A percentile compares a stretch with the other conserved stretches of the same genome.
Conservation (phyloP, 1,140 invertebrate genomes). For the Anthonomus grandis region DNA sequence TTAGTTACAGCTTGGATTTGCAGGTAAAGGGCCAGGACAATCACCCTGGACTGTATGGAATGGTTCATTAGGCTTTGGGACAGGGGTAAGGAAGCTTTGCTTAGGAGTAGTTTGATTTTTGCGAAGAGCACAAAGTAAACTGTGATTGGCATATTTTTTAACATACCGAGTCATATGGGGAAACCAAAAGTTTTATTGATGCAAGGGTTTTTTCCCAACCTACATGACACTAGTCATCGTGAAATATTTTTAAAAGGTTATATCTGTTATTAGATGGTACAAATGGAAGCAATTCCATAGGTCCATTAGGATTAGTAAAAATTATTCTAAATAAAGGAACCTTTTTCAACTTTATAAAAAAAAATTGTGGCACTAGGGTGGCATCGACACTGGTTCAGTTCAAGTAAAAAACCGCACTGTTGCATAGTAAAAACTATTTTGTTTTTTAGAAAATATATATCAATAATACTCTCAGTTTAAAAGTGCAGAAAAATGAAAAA, state of each 20-base stretch:
- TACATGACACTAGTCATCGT: constrained; percentile 33
- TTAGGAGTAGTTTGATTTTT: constrained; percentile 16
- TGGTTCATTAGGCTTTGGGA: constrained; percentile 11
- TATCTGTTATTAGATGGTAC: constrained; percentile 30
- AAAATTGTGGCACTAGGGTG: too few species aligned
- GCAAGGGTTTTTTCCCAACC: constrained; percentile 39
- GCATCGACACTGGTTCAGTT: too few species aligned
- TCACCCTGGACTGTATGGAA: constrained; percentile 17
- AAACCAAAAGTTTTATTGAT: constrained; percentile 42
- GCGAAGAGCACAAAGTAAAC: constrained; percentile 34
- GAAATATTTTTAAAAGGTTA: constrained; percentile 32
- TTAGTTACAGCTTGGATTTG: not conserved
- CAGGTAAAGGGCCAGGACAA: constrained; percentile 1
- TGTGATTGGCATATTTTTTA: constrained; percentile 38
- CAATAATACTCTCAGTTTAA: too few species aligned
- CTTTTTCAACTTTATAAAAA: constrained; percentile 2
- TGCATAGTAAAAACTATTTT: too few species aligned
- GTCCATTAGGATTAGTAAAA: constrained; percentile 29
- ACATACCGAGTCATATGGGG: constrained; percentile 38
- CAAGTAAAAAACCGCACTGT: too few species aligned
- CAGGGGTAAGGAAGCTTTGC: constrained; percentile 6
- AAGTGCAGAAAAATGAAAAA: too few species aligned
- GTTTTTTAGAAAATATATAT: too few species aligned
- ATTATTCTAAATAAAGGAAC: constrained; percentile 4
- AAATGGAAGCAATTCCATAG: constrained; percentile 31